Base-by-base conservation (phyloP, 1,140 invertebrate species). In the Cataglyphis hispanica region DNA sequence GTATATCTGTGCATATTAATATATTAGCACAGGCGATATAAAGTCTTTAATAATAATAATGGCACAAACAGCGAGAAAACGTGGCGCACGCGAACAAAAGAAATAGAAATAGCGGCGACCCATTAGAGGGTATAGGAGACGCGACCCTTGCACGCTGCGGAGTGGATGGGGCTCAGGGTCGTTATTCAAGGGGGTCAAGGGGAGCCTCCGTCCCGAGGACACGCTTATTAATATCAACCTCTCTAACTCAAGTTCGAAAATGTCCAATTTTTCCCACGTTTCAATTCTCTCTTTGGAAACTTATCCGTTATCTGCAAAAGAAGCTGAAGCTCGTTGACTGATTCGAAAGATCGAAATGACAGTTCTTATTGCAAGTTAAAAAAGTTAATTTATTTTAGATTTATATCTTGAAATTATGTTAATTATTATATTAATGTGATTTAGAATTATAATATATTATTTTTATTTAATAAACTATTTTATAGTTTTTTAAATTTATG, bases 141-240 rank as follows among this genome's bases (percentile, higher is more conserved):
- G 77, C 85, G 74, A 72, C 76, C 83, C 2, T 85, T 13, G 83
- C 77, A 66, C 66, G 75, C 67, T 84, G 74, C 60, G 40, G 88
- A 70, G 58, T 85, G 85, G 37, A 80, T 58, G 85, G 58, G 85
- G 56, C 89, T 91, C 92, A 93, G 93, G 92, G 92, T 91, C 92
- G 85, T 90, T 90, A 86, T 93, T 91, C 86, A 93, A 93, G 84
- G 91, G 91, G 92, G 92, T 93, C 93, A 93, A 93, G 93, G 93
- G 93, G 75, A 93, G 89, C 86, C 90, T 87, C 83, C 90, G 75
- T 89, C 89, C 91, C 91, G 92, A 87, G 89, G 89, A 84, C 84
- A 87, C 86, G 78, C 85, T 86, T 90, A 91, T 88, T 88, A 89
- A 89, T 72, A 63, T 11, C 69, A 50, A 70, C 64, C 75, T 89